Evolutionary conservation across 2,113 vertebrate genomes (phyloP).

Genomic region (Aspiorhynchus laticeps): DNA sequence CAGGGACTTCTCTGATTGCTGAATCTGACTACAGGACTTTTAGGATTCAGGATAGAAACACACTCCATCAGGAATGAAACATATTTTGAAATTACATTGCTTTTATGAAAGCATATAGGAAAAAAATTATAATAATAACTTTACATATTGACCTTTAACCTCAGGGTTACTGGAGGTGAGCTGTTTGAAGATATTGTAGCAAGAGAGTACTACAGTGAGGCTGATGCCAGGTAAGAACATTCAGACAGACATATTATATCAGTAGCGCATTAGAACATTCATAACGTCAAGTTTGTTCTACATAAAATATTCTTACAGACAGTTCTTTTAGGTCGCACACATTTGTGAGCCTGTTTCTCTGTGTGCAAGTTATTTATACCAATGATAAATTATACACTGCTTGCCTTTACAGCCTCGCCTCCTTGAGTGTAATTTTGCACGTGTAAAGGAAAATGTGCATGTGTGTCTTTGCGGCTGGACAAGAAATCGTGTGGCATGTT

Average conservation of each 20-base stretch:
- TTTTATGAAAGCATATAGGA: too few species aligned
- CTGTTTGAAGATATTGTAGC: constrained; percentile 95
- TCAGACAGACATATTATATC: constrained; percentile 39
- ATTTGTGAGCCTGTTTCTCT: constrained; percentile 40
- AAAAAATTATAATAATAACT: too few species aligned
- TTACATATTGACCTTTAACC: constrained; percentile 47
- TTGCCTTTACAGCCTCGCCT: neutral
- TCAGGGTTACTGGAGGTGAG: constrained; percentile 92
- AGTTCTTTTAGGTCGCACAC: neutral
- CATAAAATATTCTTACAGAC: constrained; percentile 16
- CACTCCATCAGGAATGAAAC: neutral
- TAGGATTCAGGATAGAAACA: neutral
- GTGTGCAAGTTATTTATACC: constrained; percentile 72
- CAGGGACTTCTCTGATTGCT: constrained; percentile 10
- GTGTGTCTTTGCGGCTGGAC: neutral
- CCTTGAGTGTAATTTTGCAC: constrained; percentile 12
- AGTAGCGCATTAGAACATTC: constrained; percentile 44
- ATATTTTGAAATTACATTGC: neutral
- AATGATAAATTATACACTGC: constrained; percentile 68
- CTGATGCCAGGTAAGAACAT: constrained; percentile 87
- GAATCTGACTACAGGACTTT: neutral
- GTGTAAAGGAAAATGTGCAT: constrained; percentile 31
- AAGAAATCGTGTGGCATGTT: constrained; percentile 2
- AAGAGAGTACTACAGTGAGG: constrained; percentile 94
- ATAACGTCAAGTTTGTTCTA: neutral